A percentile compares a stretch with the other conserved stretches of the same genome.
phyloP scores from a whole-genome alignment of 1,140 invertebrate species.

The Ceratina calcarata region DNA sequence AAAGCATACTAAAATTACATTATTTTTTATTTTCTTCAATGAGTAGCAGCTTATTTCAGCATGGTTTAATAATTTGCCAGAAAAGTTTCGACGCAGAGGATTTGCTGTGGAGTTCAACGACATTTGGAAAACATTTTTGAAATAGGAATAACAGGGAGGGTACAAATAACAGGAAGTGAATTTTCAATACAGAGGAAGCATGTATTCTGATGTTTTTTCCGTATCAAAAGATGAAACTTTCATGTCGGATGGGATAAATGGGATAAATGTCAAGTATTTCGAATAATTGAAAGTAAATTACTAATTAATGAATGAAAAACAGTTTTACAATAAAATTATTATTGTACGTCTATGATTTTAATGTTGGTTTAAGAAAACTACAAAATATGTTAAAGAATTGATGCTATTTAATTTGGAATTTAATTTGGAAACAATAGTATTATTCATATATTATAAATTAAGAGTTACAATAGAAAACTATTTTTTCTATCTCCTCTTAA shows the following conservation, averaged over 20 bases:
- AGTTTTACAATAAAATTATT: too few relatives aligned
- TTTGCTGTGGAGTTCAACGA: not conserved
- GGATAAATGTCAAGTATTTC: too few relatives aligned
- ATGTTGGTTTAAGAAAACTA: too few relatives aligned
- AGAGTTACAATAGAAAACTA: too few relatives aligned
- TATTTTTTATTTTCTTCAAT: too few relatives aligned
- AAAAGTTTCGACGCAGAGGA: not conserved
- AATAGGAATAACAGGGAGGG: not conserved
- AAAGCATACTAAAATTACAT: too few relatives aligned
- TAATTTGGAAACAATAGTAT: not conserved
- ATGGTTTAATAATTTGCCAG: not conserved
- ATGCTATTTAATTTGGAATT: not conserved
- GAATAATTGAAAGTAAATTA: too few relatives aligned
- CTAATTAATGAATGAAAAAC: too few relatives aligned
- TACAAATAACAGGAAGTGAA: not conserved
- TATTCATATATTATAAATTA: not conserved
- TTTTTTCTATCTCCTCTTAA: not conserved
- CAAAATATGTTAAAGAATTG: too few relatives aligned
- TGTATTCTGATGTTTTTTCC: not conserved
- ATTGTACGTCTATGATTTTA: too few relatives aligned
- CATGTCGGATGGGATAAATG: not conserved
- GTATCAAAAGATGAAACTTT: not conserved
- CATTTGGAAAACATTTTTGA: not conserved
- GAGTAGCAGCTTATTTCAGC: too few relatives aligned
- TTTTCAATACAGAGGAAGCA: not conserved